Evolutionary conservation across 2,113 vertebrate genomes (phyloP).

Genomic region (Suncus etruscus): DNA sequence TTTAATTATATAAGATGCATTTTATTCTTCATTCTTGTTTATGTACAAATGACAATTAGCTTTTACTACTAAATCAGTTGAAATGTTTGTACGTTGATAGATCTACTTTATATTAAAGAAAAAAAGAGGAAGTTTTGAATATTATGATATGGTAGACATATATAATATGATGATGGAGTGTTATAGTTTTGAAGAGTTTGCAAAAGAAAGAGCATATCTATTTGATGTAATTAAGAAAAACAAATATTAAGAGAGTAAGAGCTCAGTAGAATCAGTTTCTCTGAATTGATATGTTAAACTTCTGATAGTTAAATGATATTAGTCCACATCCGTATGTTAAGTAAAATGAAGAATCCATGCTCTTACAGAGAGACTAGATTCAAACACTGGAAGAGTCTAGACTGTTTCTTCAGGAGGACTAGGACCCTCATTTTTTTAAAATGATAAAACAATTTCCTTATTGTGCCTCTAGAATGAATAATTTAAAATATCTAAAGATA

Average conservation of each 20-base stretch:
- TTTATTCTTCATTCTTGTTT: neutral
- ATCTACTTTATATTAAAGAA: neutral
- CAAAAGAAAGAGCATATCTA: neutral
- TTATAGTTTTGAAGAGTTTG: neutral
- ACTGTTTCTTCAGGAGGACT: neutral
- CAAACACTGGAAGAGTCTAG: neutral
- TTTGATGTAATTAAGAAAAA: neutral
- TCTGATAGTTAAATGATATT: neutral
- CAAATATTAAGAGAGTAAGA: neutral
- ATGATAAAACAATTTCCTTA: neutral
- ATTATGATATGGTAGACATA: neutral
- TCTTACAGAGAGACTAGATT: neutral
- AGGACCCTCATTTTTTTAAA: neutral
- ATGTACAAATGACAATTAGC: neutral
- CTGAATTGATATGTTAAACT: neutral
- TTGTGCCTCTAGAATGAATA: neutral
- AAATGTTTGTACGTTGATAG: neutral
- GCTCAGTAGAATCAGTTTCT: neutral
- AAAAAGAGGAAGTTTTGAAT: neutral
- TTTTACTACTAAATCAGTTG: neutral
- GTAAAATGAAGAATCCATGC: neutral
- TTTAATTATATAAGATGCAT: neutral
- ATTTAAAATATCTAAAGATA: neutral
- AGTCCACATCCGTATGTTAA: neutral
- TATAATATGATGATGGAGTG: no score